Evolutionary conservation across 2,888 invertebrate species (phyloP).

Genomic region (Leptopilina syphax): DNA sequence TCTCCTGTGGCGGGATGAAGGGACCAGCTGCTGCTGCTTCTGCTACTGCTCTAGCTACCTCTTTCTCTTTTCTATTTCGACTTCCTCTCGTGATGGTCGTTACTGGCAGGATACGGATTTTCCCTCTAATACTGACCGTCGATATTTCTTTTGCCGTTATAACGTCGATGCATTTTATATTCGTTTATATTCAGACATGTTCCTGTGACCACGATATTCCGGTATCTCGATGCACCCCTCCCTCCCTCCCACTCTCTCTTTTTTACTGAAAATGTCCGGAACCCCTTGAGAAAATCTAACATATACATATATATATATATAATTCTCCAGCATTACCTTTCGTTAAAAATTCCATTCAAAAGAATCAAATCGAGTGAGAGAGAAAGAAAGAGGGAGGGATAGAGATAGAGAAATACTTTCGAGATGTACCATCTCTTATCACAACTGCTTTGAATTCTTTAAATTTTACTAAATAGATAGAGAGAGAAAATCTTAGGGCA

Average conservation of each 20-base stretch:
- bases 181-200: slow-evolving; percentile 54
- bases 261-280: slow-evolving; percentile 42
- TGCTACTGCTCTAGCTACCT: slow-evolving; percentile 34
- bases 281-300: slow-evolving; percentile 36
- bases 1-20: slow-evolving; percentile 72
- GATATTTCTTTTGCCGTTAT: slow-evolving; percentile 56
- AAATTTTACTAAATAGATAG: too few species aligned
- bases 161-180: slow-evolving; percentile 49
- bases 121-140: slow-evolving; percentile 55
- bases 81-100: slow-evolving; percentile 66
- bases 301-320: too few species aligned
- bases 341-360: too few species aligned
- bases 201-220: slow-evolving; percentile 50
- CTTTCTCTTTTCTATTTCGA: slow-evolving; percentile 46
- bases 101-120: slow-evolving; percentile 75
- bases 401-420: too few species aligned
- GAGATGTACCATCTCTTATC: too few species aligned
- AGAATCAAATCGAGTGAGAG: too few species aligned
- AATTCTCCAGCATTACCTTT: too few species aligned
- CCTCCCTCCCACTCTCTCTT: background rate
- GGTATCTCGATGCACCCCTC: slow-evolving; percentile 32
- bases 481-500: too few species aligned
- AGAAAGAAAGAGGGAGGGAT: too few species aligned
- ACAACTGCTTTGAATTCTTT: too few species aligned
- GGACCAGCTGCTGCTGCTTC: background rate